Evolutionary conservation across 2,888 invertebrate species (phyloP).

Genomic region (Tetramorium bicarinatum): DNA sequence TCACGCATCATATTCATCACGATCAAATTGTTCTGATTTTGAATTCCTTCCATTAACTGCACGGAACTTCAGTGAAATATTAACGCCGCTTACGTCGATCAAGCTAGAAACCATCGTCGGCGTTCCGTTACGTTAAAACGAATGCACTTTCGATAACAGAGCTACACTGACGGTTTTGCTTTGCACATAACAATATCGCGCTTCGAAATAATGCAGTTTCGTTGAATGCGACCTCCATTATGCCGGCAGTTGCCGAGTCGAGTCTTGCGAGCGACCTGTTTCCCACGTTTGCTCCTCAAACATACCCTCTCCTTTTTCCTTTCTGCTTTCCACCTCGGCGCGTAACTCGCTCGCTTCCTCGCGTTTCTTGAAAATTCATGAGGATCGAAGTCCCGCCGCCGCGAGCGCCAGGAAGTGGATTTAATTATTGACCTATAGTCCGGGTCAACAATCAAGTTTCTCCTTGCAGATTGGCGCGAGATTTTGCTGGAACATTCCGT

Average conservation of each 20-base stretch:
- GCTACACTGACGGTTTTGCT: conserved; percentile 7
- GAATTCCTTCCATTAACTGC: background rate
- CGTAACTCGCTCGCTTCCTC: conserved; percentile 55
- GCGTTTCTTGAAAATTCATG: conserved; percentile 67
- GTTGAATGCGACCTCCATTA: conserved; percentile 36
- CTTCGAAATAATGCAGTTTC: conserved; percentile 34
- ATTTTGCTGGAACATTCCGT: conserved; percentile 4
- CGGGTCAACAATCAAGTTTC: conserved; percentile 28
- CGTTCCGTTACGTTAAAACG: background rate
- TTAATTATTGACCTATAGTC: conserved; percentile 70
- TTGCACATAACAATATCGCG: conserved; percentile 32
- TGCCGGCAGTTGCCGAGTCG: conserved; percentile 24
- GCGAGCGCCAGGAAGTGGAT: conserved; percentile 55
- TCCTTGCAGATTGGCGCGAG: background rate
- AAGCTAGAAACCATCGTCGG: background rate
- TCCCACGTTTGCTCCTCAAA: conserved; percentile 23
- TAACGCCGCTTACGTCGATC: conserved; percentile 1
- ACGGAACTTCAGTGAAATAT: background rate
- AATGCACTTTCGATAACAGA: background rate
- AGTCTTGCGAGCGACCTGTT: conserved; percentile 36
- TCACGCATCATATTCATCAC: background rate
- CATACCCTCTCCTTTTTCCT: background rate
- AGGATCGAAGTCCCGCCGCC: conserved; percentile 62
- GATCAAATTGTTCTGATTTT: background rate
- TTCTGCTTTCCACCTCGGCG: conserved; percentile 47